Evolutionary conservation across 2,888 invertebrate genomes (phyloP).

Genomic region (Netelia fuscicornis): DNA sequence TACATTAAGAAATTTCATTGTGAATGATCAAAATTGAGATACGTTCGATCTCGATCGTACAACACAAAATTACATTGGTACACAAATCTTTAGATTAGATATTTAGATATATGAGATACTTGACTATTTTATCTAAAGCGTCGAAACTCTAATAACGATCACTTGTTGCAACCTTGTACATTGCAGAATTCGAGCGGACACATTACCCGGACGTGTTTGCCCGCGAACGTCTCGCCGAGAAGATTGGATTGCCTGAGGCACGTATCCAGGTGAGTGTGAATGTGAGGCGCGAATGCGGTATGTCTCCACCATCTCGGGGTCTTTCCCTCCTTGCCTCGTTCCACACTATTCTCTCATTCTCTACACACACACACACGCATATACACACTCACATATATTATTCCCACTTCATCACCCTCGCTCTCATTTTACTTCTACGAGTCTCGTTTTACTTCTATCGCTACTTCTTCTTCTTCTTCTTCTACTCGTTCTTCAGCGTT

Average conservation of each 20-base stretch:
- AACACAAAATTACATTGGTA: background rate
- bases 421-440: slow-evolving; percentile 22
- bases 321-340: slow-evolving; percentile 71
- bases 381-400: slow-evolving; percentile 66
- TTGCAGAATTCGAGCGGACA: slow-evolving; percentile 97
- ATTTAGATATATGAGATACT: background rate
- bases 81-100: background rate
- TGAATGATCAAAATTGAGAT: background rate
- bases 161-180: slow-evolving; percentile 76
- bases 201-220: slow-evolving; percentile 99
- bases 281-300: slow-evolving; percentile 75
- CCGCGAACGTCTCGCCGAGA: slow-evolving; percentile 97
- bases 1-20: background rate
- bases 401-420: slow-evolving; percentile 51
- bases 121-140: background rate
- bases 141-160: slow-evolving; percentile 63
- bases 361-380: slow-evolving; percentile 56
- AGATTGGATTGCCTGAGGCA: slow-evolving; percentile 99
- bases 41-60: no score
- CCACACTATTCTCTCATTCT: slow-evolving; percentile 70
- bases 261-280: slow-evolving; percentile 97
- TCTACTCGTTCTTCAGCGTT: slow-evolving; percentile 44
- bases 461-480: slow-evolving; percentile 39
- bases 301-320: slow-evolving; percentile 68
- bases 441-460: slow-evolving; percentile 33